A percentile compares a stretch with the other conserved stretches of the same genome.
Evolutionary conservation across 2,797 vertebrate genomes (phyloP).

Genomic region (Ctenopoma multispine): DNA sequence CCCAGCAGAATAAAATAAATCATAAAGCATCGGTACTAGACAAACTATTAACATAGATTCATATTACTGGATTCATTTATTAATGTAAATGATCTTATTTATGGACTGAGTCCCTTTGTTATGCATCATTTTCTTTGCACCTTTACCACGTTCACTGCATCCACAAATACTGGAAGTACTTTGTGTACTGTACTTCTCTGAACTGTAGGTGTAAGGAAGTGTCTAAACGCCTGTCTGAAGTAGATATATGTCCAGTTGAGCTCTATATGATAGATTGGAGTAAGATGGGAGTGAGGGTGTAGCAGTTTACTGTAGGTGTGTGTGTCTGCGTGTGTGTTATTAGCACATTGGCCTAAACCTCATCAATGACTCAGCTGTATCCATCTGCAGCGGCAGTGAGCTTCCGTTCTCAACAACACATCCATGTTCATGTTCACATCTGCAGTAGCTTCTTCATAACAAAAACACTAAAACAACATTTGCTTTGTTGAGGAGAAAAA

Average conservation of each 20-base stretch:
- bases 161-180: background rate
- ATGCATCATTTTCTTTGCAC: too few relatives aligned
- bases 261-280: background rate
- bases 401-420: conserved; percentile 49
- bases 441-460: conserved; percentile 21
- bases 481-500: background rate
- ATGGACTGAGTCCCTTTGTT: too few relatives aligned
- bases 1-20: too few relatives aligned
- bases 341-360: conserved; percentile 59
- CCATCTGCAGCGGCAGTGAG: conserved; percentile 53
- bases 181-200: background rate
- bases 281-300: background rate
- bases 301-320: conserved; percentile 8
- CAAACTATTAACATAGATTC: too few relatives aligned
- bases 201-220: background rate
- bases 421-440: conserved; percentile 41
- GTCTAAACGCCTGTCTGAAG: background rate
- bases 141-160: too few relatives aligned
- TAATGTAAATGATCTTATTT: too few relatives aligned
- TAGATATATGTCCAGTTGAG: background rate
- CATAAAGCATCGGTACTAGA: too few relatives aligned
- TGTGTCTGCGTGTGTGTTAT: conserved; percentile 35
- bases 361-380: conserved; percentile 65
- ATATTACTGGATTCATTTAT: too few relatives aligned
- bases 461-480: conserved; percentile 9